phyloP scores from a whole-genome alignment of 2,113 vertebrate species.

The Haplochromis vanheusdeni region DNA sequence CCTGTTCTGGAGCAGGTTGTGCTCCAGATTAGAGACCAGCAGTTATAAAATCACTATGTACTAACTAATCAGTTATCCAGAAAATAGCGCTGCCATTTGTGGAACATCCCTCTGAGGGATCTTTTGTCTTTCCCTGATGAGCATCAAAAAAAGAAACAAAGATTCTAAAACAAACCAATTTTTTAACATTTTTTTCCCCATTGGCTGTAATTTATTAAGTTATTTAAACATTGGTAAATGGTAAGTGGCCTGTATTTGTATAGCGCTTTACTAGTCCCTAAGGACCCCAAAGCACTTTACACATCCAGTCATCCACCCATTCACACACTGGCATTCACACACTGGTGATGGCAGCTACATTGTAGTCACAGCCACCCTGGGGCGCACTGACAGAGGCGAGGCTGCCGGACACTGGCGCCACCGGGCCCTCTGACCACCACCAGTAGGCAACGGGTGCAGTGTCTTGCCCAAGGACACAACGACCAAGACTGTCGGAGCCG shows the following conservation, averaged over 20 bases:
- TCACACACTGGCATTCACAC: too few species aligned
- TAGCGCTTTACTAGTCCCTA: too few species aligned
- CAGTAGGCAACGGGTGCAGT: accelerated
- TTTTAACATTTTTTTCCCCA: background rate
- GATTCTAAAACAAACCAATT: background rate
- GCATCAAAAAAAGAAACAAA: background rate
- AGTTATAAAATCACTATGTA: background rate
- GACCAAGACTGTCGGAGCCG: accelerated
- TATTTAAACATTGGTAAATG: background rate
- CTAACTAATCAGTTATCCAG: background rate
- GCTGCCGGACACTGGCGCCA: accelerated
- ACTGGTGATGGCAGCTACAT: too few species aligned
- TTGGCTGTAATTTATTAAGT: background rate
- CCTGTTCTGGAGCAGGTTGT: background rate
- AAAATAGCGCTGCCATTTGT: background rate
- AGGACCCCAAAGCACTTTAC: too few species aligned
- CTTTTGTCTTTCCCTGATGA: background rate
- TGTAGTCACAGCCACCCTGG: too few species aligned
- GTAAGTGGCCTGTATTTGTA: too few species aligned
- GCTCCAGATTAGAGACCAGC: background rate
- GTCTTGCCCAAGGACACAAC: too few species aligned
- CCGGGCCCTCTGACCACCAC: too few species aligned
- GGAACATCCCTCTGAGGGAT: background rate
- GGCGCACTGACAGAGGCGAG: too few species aligned
- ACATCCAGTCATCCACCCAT: too few species aligned